Percentiles rank a stretch among this genome's conserved stretches.
Evolutionary conservation across 1,140 invertebrate genomes (phyloP).

Genomic region (Papilio dardanus): DNA sequence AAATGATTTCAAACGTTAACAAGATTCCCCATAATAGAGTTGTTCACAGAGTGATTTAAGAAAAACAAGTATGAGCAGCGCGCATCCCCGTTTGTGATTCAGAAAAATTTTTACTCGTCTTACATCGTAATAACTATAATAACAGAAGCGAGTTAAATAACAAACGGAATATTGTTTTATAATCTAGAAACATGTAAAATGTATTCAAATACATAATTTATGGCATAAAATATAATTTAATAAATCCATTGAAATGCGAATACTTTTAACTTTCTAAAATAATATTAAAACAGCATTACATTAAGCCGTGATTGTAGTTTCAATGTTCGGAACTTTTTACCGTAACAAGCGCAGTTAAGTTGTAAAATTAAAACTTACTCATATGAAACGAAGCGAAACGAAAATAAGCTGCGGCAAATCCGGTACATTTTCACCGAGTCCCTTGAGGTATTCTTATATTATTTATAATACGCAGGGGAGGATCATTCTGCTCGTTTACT

Average conservation of each 20-base stretch:
- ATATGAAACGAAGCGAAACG: conserved; percentile 56
- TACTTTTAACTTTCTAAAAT: not conserved
- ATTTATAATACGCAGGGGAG: conserved; percentile 79
- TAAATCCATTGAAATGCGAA: not conserved
- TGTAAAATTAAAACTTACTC: conserved; percentile 48
- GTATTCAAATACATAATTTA: conserved; percentile 45
- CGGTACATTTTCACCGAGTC: conserved; percentile 69
- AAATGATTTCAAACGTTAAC: conserved; percentile 81
- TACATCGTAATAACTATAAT: conserved; percentile 24
- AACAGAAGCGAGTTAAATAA: conserved; percentile 41
- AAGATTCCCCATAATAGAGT: conserved; percentile 79
- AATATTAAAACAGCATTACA: not conserved
- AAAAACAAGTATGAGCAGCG: conserved; percentile 71
- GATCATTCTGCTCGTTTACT: conserved; percentile 78
- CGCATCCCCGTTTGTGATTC: conserved; percentile 52
- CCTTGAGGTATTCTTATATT: conserved; percentile 75
- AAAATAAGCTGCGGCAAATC: conserved; percentile 65
- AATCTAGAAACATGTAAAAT: conserved; percentile 45
- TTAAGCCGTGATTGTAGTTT: conserved; percentile 11
- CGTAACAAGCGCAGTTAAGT: conserved; percentile 21
- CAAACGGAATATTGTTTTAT: conserved; percentile 60
- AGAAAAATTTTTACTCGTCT: conserved; percentile 59
- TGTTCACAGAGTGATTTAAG: conserved; percentile 79
- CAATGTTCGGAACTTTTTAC: conserved; percentile 16
- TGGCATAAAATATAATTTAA: conserved; percentile 11